Conservation (phyloP, 2,113 vertebrate genomes). For the Platichthys flesus region DNA sequence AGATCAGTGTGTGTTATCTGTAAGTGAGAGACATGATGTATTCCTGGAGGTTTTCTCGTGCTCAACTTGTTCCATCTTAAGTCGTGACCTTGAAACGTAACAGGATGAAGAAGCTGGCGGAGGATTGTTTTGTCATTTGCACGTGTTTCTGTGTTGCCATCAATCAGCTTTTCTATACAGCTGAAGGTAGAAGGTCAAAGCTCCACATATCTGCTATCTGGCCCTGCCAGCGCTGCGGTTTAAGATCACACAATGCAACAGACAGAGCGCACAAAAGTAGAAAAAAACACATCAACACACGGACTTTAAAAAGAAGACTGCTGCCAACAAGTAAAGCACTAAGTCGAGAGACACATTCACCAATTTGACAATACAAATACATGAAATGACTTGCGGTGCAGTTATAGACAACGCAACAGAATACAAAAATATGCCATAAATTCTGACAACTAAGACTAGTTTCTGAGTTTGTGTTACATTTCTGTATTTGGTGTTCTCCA, state of each 20-base stretch:
- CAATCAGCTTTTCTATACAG: constrained; percentile 31
- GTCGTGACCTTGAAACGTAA: constrained; percentile 55
- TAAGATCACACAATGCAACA: not conserved
- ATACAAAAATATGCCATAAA: not conserved
- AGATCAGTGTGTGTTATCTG: constrained; percentile 31
- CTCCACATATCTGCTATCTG: not conserved
- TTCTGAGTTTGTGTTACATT: not conserved
- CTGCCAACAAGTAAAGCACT: not conserved
- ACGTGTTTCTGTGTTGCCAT: constrained; percentile 32
- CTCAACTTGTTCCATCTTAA: constrained; percentile 25
- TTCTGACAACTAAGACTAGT: not conserved
- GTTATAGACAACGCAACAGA: not conserved
- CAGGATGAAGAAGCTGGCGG: constrained; percentile 23
- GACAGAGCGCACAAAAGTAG: not conserved
- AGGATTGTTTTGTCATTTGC: constrained; percentile 21
- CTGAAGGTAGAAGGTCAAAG: constrained; percentile 6
- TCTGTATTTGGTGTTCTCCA: not conserved
- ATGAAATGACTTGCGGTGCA: not conserved
- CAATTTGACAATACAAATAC: not conserved
- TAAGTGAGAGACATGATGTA: constrained; percentile 20
- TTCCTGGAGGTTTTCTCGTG: constrained; percentile 17
- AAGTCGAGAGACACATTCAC: not conserved
- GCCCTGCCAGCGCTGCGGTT: constrained; percentile 1
- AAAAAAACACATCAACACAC: not conserved
- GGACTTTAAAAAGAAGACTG: not conserved